Base-by-base conservation (phyloP, 2,888 invertebrate genomes). In the Drosophila mercatorum region DNA sequence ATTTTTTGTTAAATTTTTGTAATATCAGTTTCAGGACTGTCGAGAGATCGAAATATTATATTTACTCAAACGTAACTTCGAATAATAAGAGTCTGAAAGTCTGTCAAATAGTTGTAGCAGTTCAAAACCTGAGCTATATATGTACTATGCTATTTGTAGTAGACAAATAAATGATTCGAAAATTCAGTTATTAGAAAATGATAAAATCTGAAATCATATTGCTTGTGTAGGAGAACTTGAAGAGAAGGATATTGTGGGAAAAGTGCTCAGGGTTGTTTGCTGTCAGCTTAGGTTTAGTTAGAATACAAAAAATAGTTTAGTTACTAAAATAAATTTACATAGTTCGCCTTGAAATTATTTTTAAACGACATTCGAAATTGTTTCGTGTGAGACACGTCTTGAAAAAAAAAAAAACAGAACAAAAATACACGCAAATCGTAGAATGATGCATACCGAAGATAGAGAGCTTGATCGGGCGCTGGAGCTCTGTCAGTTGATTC, bases 381-480 rank as follows among this genome's bases (percentile, higher is more conserved):
- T 51, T 75, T 65, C 43, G 59, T 65, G 59, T 61, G 60, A 53
- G 31, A 77, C 60, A 77, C 61, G 51, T 63, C 31, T 26, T 26
- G 7, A 5, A 41, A 57, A 17, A 17, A 17, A 17, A 17, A 17
- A 22, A 57, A 66, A 57, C 60, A 51, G 28, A 67, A 34, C 47
- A 56, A 49, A 38, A 79, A 70, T 60, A 55, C 44, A 79, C 75
- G 67, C 57, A 61, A 53, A 58, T 60, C 31, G 38, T 44, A 75
- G 49, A 57, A 78, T 79, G 80, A 70, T 64, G 38, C 53, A 65
- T 34, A 62, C 55, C 10, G 82, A 82, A 58, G 55, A 59, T 47
- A 52, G 36, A 31, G 70, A 83, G 41, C 64, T 83, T 12, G 86
- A 88, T 41, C 55, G 72, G 6, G 83, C 86, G 17, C 63, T 88